Evolutionary conservation across 1,140 invertebrate species (phyloP).

Genomic region (Apis cerana): DNA sequence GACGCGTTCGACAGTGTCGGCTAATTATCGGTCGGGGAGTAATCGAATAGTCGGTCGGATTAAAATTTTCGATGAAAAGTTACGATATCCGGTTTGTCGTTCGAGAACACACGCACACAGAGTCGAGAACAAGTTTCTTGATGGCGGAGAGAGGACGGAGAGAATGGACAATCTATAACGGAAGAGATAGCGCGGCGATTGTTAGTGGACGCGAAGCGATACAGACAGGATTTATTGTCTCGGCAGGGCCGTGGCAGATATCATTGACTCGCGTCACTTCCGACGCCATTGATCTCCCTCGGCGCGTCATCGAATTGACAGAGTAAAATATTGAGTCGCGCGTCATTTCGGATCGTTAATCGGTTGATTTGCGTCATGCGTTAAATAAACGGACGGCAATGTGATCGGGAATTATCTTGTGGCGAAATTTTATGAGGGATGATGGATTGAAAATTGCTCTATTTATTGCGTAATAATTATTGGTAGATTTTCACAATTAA

Average conservation of each 20-base stretch:
- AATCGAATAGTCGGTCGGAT: not conserved
- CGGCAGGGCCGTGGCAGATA: slow-evolving; percentile 13
- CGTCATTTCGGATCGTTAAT: slow-evolving; percentile 35
- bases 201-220: not conserved
- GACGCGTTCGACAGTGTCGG: slow-evolving; percentile 8
- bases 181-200: slow-evolving; percentile 11
- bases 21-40: slow-evolving; percentile 13
- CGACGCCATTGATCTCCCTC: slow-evolving; percentile 23
- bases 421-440: not conserved
- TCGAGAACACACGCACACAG: not conserved
- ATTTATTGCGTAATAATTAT: not conserved
- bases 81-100: not conserved
- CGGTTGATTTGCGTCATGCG: slow-evolving; percentile 18
- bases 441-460: not conserved
- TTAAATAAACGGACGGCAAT: slow-evolving; percentile 14
- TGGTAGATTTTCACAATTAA: no score
- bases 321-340: slow-evolving; percentile 36
- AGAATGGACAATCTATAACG: not conserved
- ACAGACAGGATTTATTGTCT: slow-evolving; percentile 39
- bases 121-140: not conserved
- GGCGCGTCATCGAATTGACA: slow-evolving; percentile 36
- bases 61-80: not conserved
- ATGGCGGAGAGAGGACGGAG: not conserved
- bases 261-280: slow-evolving; percentile 40
- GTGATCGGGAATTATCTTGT: not conserved